phyloP scores from a whole-genome alignment of 2,797 vertebrate genomes.

The Danio kyathit region DNA sequence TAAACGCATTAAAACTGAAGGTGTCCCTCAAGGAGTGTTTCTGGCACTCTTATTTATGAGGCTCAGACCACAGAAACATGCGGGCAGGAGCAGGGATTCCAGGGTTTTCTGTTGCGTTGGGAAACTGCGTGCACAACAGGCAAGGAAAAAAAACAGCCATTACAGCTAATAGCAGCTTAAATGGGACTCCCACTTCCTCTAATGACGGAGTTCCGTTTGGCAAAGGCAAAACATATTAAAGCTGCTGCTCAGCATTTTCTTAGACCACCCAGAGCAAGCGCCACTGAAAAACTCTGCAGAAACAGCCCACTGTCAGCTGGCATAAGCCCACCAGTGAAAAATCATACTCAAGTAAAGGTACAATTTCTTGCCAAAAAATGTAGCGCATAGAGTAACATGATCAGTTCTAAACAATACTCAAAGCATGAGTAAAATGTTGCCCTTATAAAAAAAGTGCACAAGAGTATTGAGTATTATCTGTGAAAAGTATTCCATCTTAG shows the following conservation, averaged over 20 bases:
- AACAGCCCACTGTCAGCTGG: not conserved
- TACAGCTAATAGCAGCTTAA: slow-evolving; percentile 64
- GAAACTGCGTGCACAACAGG: slow-evolving; percentile 54
- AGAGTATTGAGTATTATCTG: too few relatives aligned
- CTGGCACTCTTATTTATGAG: slow-evolving; percentile 23
- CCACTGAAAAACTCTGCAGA: slow-evolving; percentile 57
- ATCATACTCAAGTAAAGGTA: too few relatives aligned
- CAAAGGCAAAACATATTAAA: slow-evolving; percentile 66
- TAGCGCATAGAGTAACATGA: too few relatives aligned
- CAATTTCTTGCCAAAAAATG: too few relatives aligned
- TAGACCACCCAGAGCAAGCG: slow-evolving; percentile 60
- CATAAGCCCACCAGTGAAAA: not conserved
- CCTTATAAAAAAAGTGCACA: too few relatives aligned
- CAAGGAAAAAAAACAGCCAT: slow-evolving; percentile 47
- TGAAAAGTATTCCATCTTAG: too few relatives aligned
- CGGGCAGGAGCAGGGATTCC: slow-evolving; percentile 52
- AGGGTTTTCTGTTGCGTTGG: slow-evolving; percentile 59
- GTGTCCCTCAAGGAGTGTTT: slow-evolving; percentile 14
- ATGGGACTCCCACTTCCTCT: slow-evolving; percentile 63
- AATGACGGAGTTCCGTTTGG: slow-evolving; percentile 64
- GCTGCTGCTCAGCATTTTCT: slow-evolving; percentile 49
- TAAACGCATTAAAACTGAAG: slow-evolving; percentile 23
- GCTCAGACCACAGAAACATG: slow-evolving; percentile 46
- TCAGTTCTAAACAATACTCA: too few relatives aligned
- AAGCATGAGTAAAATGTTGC: too few relatives aligned